Evolutionary conservation across 37 sponge, comb jelly and placozoan genomes (phyloP), one percentile per base, ranked within the genome.

Genomic region (Beroe ovata): DNA sequence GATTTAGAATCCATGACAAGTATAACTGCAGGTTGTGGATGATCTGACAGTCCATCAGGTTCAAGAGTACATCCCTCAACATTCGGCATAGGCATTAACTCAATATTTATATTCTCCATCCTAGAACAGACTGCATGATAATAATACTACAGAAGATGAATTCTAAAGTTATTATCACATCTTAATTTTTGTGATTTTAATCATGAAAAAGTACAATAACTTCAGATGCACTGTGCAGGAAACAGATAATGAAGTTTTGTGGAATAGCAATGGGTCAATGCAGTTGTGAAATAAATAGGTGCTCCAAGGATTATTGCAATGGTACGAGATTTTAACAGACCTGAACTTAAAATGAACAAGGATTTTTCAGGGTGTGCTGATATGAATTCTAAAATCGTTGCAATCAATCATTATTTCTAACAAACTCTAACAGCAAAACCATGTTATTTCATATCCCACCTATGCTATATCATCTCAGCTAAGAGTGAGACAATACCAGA

Each of bases 11-110:
- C 69, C 0, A 66, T 25, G 8, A 66, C 69, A 1, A 66, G 69
- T 26, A 66, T 66, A 26, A 66, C 69, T 29, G 69, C 69, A 32
- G 69, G 69, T 32, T 66, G 35, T 8, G 69, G 69, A 37, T 66
- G 33, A 16, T 26, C 36, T 6, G 32, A 19, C 35, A 33, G 2
- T 6, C 69, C 69, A 25, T 33, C 35, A 26, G 26, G 63, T 14
- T 18, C 30, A 34, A 66, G 1, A 33, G 33, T 3, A 33, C 69
- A 29, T 6, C 16, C 69, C 16, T 66, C 69, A 61, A 26, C 3
- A 4, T 6, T 25, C 28, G 21, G 21, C 69, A 66, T 66, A 11
- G 11, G 6, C 6, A 11, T 47, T 47, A 47, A 47, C 11, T 47
- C 54, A 16, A 47, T 47, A 11, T 6, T 16, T n/a, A n/a, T n/a